A percentile compares a stretch with the other conserved stretches of the same genome.
Evolutionary conservation across 30 jellyfish, hydroid and myxozoan species (phyloP).

Genomic region (Rhopilema esculentum): DNA sequence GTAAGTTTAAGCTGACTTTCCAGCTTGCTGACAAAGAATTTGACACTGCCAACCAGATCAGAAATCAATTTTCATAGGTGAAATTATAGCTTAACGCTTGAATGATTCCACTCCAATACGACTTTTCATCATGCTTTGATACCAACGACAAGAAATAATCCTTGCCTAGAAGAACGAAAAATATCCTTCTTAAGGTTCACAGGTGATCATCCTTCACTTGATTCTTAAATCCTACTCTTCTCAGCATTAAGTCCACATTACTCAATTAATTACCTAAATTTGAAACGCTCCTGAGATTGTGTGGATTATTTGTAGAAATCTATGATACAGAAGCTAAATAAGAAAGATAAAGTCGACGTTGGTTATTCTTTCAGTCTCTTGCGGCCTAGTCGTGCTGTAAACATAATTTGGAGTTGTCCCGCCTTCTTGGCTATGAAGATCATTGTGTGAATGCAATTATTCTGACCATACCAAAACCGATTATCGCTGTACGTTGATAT

Average conservation of each 20-base stretch:
- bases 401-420: conserved; percentile 25
- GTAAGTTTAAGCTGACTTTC: too few relatives aligned
- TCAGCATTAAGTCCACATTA: background rate
- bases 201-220: background rate
- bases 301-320: background rate
- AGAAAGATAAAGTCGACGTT: background rate
- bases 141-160: background rate
- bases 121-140: background rate
- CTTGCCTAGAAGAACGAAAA: background rate
- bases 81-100: too few relatives aligned
- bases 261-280: background rate
- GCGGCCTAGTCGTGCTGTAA: conserved; percentile 39
- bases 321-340: background rate
- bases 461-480: conserved; percentile 67
- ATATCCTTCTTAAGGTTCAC: background rate
- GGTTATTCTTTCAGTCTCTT: conserved; percentile 14
- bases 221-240: background rate
- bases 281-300: background rate
- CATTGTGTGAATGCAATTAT: conserved; percentile 34
- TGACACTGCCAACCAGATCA: too few relatives aligned
- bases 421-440: conserved; percentile 45
- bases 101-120: too few relatives aligned
- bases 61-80: too few relatives aligned
- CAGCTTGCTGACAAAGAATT: too few relatives aligned
- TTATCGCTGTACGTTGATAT: conserved; percentile 47